Evolutionary conservation across 2,797 vertebrate species (phyloP).

Genomic region (Hyperoplus lanceolatus): DNA sequence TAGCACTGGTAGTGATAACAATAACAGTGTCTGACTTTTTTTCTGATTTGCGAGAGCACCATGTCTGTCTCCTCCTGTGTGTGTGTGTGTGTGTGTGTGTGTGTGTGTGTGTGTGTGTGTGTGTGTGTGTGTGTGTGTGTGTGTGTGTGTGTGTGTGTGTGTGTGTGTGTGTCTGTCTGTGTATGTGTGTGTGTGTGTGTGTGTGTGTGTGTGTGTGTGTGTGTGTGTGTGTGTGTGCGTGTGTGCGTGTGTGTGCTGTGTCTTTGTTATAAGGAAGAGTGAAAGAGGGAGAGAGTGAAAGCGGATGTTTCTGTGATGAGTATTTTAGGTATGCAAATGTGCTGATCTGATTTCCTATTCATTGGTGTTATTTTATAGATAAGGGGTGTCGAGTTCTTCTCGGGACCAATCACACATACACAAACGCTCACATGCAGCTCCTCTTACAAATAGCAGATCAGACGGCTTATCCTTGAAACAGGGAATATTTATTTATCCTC

Average conservation of each 20-base stretch:
- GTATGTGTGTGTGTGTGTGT: slow-evolving; percentile 22
- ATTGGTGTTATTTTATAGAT: slow-evolving; percentile 51
- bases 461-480: slow-evolving; percentile 27
- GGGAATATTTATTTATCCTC: slow-evolving; percentile 39
- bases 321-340: slow-evolving; percentile 46
- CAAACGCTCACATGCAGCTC: slow-evolving; percentile 18
- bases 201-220: slow-evolving; percentile 1
- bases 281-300: not conserved
- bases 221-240: not conserved
- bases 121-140: slow-evolving; percentile 1
- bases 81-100: slow-evolving; percentile 8
- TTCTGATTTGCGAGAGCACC: slow-evolving; percentile 63
- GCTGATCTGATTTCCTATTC: slow-evolving; percentile 51
- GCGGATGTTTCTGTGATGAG: slow-evolving; percentile 28
- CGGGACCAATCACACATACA: not conserved
- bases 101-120: slow-evolving; percentile 17
- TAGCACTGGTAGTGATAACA: slow-evolving; percentile 71
- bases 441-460: slow-evolving; percentile 56
- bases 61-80: slow-evolving; percentile 32
- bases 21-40: slow-evolving; percentile 74
- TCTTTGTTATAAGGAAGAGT: not conserved
- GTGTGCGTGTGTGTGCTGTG: slow-evolving; percentile 18
- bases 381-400: slow-evolving; percentile 44
- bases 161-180: slow-evolving; percentile 4
- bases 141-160: slow-evolving; percentile 10